Evolutionary conservation across 2,888 invertebrate species (phyloP).

Genomic region (Pterostichus niger): DNA sequence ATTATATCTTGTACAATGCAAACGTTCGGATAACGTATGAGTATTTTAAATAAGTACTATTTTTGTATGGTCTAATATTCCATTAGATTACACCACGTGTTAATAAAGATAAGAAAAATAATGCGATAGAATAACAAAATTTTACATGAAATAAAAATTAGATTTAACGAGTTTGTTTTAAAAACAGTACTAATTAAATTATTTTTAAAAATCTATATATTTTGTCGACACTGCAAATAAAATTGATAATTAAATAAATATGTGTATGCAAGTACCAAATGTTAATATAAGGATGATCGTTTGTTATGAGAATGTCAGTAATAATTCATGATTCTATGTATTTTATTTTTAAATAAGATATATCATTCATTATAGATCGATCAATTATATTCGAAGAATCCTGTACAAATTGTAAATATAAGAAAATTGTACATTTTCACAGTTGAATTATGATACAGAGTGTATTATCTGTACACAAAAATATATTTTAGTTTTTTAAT

Average conservation of each 20-base stretch:
- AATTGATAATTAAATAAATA: neutral
- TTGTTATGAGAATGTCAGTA: neutral
- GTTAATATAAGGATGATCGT: neutral
- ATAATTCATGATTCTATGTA: neutral
- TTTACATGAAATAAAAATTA: too few relatives aligned
- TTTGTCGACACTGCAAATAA: neutral
- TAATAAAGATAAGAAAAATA: slow-evolving; percentile 15
- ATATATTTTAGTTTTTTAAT: slow-evolving; percentile 52
- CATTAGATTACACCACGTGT: neutral
- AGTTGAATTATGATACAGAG: slow-evolving; percentile 57
- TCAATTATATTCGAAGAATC: slow-evolving; percentile 61
- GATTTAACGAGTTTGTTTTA: too few relatives aligned
- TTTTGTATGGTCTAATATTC: slow-evolving; percentile 19
- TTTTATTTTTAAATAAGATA: slow-evolving; percentile 45
- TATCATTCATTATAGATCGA: slow-evolving; percentile 27
- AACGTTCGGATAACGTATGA: neutral
- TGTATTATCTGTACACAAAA: slow-evolving; percentile 63
- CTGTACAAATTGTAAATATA: slow-evolving; percentile 65
- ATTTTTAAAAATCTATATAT: too few relatives aligned
- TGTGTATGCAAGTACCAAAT: neutral
- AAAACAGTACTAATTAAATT: too few relatives aligned
- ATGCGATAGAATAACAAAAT: neutral
- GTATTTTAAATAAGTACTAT: slow-evolving; percentile 16
- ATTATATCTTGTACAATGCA: slow-evolving; percentile 6
- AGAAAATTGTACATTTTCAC: slow-evolving; percentile 64